Conservation (phyloP, 2,888 invertebrate species). For the Amorpha juglandis region DNA sequence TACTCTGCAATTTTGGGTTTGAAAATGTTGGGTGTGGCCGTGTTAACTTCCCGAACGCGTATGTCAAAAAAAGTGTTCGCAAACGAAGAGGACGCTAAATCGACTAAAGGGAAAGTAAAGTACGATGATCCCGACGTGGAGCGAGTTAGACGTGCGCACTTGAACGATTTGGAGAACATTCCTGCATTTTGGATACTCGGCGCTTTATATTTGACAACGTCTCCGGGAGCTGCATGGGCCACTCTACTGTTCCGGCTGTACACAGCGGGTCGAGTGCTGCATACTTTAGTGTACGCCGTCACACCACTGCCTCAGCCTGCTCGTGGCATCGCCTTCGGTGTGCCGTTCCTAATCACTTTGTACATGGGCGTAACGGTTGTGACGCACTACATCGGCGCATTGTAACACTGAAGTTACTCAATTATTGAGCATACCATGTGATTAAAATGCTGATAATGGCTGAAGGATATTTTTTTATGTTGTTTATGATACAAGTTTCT, state of each 20-base stretch:
- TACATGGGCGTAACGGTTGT: constrained; percentile 68
- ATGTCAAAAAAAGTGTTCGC: constrained; percentile 61
- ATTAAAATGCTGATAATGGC: background rate
- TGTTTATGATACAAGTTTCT: background rate
- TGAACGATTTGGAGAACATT: constrained; percentile 89
- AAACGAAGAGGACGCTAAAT: constrained; percentile 62
- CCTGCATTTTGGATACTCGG: constrained; percentile 85
- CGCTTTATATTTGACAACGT: constrained; percentile 83
- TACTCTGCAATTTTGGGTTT: constrained; percentile 60
- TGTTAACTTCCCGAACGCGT: constrained; percentile 54
- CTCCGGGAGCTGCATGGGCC: constrained; percentile 66
- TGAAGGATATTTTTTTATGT: background rate
- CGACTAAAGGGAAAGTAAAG: constrained; percentile 54
- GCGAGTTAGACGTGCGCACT: constrained; percentile 83
- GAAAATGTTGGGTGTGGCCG: constrained; percentile 55
- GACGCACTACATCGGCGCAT: constrained; percentile 47
- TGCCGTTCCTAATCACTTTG: constrained; percentile 57
- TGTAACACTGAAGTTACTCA: constrained; percentile 37
- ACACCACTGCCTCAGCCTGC: constrained; percentile 84
- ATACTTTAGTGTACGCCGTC: constrained; percentile 87
- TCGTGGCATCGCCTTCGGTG: constrained; percentile 57
- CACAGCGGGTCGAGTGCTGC: constrained; percentile 80
- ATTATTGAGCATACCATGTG: background rate
- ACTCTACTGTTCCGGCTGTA: constrained; percentile 69
- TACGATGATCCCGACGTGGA: constrained; percentile 69